Percentiles rank a stretch among this genome's conserved stretches.
phyloP scores from a whole-genome alignment of 2,113 vertebrate genomes.

The Corydoras sp. region DNA sequence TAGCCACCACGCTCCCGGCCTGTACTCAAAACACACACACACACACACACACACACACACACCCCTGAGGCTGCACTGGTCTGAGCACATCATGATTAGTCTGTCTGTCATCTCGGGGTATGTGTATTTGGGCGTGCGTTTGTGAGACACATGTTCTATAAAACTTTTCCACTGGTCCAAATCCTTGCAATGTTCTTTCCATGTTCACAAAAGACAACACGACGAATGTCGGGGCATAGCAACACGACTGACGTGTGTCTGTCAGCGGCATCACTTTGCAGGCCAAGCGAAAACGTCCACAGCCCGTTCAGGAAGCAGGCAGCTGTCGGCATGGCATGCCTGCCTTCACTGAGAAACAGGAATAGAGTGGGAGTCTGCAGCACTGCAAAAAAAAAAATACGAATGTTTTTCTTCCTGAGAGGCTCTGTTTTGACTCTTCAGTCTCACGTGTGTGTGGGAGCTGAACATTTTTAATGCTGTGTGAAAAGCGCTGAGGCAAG shows the following conservation, averaged over 20 bases:
- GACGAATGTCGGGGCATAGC: conserved; percentile 14
- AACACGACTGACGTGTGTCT: neutral
- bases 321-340: conserved; percentile 17
- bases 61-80: conserved; percentile 36
- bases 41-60: conserved; percentile 23
- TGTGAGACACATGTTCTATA: neutral
- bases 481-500: conserved; percentile 50
- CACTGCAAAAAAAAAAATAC: conserved; percentile 9
- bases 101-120: conserved; percentile 27
- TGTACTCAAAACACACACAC: conserved; percentile 34
- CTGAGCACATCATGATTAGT: conserved; percentile 36
- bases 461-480: conserved; percentile 49
- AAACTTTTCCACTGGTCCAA: neutral
- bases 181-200: conserved; percentile 14
- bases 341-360: conserved; percentile 27
- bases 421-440: conserved; percentile 45
- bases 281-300: conserved; percentile 44
- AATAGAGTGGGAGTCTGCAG: conserved; percentile 13
- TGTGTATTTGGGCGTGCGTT: conserved; percentile 13
- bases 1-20: conserved; percentile 35
- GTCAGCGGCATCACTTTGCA: conserved; percentile 42
- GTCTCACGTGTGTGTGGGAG: conserved; percentile 51
- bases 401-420: conserved; percentile 48
- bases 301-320: conserved; percentile 49
- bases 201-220: conserved; percentile 15